These are phyloP conservation scores for Glyptemys insculpta DNA, from an alignment of 2,797 vertebrate species.

Conservation along the genomic window DNA sequence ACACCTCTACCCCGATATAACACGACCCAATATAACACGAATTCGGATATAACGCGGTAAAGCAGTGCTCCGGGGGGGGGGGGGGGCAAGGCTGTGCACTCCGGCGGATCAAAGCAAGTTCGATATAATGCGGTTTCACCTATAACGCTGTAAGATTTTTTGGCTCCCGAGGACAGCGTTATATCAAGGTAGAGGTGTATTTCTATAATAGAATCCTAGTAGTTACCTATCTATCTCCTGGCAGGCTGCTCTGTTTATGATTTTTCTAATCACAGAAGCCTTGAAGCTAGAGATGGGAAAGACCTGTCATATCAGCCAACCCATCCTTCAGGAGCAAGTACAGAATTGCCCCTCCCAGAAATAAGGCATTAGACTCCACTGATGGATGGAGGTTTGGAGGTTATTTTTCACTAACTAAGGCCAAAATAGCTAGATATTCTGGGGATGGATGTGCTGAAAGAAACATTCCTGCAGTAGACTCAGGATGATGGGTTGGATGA, in stretches of 20 bases:
- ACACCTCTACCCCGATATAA: too few species aligned
- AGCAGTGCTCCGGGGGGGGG: too few species aligned
- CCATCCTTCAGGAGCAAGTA: neutral
- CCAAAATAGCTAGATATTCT: neutral
- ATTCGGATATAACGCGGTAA: too few species aligned
- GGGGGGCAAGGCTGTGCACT: too few species aligned
- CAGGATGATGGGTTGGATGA: accelerated
- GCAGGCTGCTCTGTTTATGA: neutral
- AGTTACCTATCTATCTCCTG: neutral
- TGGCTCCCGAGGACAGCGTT: too few species aligned
- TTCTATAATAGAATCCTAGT: neutral
- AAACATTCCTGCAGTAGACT: accelerated
- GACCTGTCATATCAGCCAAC: neutral
- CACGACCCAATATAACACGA: too few species aligned
- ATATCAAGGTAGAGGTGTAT: too few species aligned
- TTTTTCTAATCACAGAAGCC: neutral
- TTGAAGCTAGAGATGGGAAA: neutral
- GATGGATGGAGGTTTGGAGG: neutral
- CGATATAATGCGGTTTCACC: too few species aligned
- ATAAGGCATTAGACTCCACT: neutral
- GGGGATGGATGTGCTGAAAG: accelerated
- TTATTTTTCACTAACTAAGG: neutral
- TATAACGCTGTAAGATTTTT: too few species aligned
- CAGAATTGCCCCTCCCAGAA: neutral
- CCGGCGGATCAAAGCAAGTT: too few species aligned